Percentiles rank a stretch among this genome's conserved stretches.
These are phyloP conservation scores for Chrysemys picta DNA, from an alignment of 2,113 vertebrate genomes.

Conservation along the genomic window DNA sequence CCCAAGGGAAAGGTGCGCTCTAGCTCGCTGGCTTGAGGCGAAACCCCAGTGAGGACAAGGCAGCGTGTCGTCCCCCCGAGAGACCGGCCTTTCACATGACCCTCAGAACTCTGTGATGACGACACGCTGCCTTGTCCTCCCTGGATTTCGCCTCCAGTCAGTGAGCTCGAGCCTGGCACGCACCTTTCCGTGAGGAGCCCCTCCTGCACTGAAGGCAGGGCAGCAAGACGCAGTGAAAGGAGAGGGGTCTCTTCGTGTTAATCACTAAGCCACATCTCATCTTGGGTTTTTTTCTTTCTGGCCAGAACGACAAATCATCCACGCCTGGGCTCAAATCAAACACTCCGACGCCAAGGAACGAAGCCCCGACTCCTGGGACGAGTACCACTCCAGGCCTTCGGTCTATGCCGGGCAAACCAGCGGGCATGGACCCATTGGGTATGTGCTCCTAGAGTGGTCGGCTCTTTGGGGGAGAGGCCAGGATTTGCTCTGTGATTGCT, in stretches of 20 bases:
- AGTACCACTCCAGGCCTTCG: constrained; percentile 94
- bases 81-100: too few relatives aligned
- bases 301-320: constrained; percentile 96
- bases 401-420: constrained; percentile 91
- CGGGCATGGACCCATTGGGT: constrained; percentile 91
- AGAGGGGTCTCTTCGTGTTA: accelerated
- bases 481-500: neutral
- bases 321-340: constrained; percentile 96
- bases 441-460: neutral
- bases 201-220: too few relatives aligned
- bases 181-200: too few relatives aligned
- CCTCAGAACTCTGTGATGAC: neutral
- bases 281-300: constrained; percentile 10
- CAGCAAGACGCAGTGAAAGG: accelerated
- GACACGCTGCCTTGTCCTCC: neutral
- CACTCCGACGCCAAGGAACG: constrained; percentile 93
- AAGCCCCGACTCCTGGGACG: constrained; percentile 94
- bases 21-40: neutral
- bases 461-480: too few relatives aligned
- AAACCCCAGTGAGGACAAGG: neutral
- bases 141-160: accelerated
- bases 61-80: accelerated
- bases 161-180: neutral
- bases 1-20: neutral
- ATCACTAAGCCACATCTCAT: accelerated